Percentiles rank a stretch among this genome's conserved stretches.
phyloP scores from a whole-genome alignment of 1,140 invertebrate species.

The Ctenoplectra terminalis region DNA sequence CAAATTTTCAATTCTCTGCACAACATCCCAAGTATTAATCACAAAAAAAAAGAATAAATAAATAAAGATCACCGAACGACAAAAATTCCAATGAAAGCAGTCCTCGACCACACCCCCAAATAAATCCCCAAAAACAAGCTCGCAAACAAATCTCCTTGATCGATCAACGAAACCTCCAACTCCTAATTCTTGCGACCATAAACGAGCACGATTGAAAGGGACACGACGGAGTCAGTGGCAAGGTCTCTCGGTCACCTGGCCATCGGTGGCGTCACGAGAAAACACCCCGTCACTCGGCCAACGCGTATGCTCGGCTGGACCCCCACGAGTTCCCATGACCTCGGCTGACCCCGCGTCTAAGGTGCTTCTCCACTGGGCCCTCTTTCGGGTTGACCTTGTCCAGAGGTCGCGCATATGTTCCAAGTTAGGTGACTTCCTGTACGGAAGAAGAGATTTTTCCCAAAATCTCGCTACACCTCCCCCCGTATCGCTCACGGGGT shows the following conservation, averaged over 20 bases:
- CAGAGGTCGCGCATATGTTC: constrained; percentile 79
- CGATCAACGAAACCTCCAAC: too few relatives aligned
- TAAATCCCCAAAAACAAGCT: too few relatives aligned
- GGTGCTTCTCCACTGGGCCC: constrained; percentile 54
- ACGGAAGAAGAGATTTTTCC: constrained; percentile 65
- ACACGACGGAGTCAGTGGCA: background rate
- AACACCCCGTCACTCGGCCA: constrained; percentile 64
- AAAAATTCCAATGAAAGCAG: too few relatives aligned
- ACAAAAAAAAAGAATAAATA: too few relatives aligned
- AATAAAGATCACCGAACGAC: too few relatives aligned
- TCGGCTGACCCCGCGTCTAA: constrained; percentile 69
- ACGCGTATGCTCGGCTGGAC: constrained; percentile 58
- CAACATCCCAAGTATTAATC: too few relatives aligned
- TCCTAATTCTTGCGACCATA: too few relatives aligned
- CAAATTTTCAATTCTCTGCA: too few relatives aligned
- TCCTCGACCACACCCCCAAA: too few relatives aligned
- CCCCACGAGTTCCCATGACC: constrained; percentile 83
- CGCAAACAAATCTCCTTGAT: too few relatives aligned
- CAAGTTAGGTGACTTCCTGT: constrained; percentile 62
- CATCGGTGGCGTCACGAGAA: constrained; percentile 67
- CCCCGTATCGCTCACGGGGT: background rate
- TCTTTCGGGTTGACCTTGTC: constrained; percentile 60
- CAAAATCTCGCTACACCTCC: constrained; percentile 63
- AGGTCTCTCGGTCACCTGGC: constrained; percentile 61
- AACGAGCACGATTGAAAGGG: background rate